Conservation (phyloP, 2,113 vertebrate genomes). For the Atlantisia rogersi region DNA sequence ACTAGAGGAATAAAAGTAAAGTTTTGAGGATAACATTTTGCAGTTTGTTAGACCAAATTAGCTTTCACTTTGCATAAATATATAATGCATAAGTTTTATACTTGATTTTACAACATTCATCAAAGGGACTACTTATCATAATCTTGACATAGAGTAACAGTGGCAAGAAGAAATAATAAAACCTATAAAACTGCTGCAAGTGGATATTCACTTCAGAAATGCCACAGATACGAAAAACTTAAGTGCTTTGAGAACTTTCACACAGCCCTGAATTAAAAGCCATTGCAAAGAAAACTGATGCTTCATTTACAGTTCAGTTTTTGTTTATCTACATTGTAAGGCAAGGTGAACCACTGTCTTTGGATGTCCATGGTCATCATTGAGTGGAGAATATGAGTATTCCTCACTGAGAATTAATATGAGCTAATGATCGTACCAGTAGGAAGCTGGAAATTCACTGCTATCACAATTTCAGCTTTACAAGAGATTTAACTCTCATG, state of each 20-base stretch:
- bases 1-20: background rate
- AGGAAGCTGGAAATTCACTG: background rate
- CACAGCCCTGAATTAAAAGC: background rate
- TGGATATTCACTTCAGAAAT: background rate
- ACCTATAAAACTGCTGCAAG: background rate
- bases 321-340: background rate
- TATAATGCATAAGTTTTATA: background rate
- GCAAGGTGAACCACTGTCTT: background rate
- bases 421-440: background rate
- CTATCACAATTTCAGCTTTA: background rate
- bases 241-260: background rate
- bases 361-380: background rate
- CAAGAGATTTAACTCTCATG: background rate
- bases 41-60: background rate
- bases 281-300: background rate
- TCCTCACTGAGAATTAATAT: background rate
- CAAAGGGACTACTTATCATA: background rate
- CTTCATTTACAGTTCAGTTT: background rate
- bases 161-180: background rate
- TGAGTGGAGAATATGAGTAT: background rate
- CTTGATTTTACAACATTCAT: slow-evolving; percentile 1
- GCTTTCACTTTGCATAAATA: slow-evolving; percentile 1
- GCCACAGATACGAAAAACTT: background rate
- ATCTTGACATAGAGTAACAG: background rate
- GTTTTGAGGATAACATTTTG: background rate